Conservation (phyloP, 2,888 invertebrate genomes). For the Spicauda simplicius region DNA sequence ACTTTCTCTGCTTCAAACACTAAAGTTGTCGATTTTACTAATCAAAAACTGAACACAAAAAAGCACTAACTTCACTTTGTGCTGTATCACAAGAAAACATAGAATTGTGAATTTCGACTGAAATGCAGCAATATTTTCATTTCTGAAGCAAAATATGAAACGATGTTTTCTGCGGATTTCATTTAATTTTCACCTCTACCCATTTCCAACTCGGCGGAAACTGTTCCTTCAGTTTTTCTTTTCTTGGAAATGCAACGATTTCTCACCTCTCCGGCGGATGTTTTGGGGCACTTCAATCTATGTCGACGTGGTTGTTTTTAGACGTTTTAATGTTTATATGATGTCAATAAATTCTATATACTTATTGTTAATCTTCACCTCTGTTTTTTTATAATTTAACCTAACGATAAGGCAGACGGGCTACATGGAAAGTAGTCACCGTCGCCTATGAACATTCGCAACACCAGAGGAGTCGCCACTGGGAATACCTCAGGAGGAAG, state of each 20-base stretch:
- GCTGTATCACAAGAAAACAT: neutral
- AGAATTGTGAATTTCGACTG: neutral
- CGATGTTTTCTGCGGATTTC: conserved; percentile 17
- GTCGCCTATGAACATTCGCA: too few species aligned
- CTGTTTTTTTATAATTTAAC: too few species aligned
- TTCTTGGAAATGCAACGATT: neutral
- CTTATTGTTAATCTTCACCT: too few species aligned
- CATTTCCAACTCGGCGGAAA: conserved; percentile 3
- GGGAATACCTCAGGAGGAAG: too few species aligned
- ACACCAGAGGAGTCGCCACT: too few species aligned
- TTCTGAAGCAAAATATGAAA: conserved; percentile 10
- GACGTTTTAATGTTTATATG: neutral
- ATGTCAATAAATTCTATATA: too few species aligned
- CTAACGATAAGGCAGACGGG: too few species aligned
- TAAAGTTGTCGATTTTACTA: too few species aligned
- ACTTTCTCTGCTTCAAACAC: too few species aligned
- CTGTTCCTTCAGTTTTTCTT: conserved; percentile 1
- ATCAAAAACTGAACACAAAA: neutral
- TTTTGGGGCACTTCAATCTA: neutral
- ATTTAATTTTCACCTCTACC: conserved; percentile 13
- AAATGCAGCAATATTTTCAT: conserved; percentile 6
- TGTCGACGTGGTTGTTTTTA: neutral
- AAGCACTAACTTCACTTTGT: too few species aligned
- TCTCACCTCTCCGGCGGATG: neutral
- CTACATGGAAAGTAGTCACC: too few species aligned